Evolutionary conservation across 2,888 invertebrate genomes (phyloP).

Genomic region (Kuschelorhynchus macadamiae): DNA sequence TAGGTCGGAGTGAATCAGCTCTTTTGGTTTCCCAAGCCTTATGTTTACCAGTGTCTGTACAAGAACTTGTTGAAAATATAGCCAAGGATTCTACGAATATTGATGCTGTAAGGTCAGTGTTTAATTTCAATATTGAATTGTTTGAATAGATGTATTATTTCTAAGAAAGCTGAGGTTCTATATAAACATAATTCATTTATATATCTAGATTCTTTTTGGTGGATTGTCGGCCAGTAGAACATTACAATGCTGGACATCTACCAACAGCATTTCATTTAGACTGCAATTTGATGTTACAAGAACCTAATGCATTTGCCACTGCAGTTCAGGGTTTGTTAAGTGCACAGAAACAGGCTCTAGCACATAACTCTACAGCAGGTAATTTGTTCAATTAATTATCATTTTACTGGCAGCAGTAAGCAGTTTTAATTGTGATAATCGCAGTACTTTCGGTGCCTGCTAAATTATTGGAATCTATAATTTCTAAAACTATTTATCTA

Average conservation of each 20-base stretch:
- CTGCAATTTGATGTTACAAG: slow-evolving; percentile 96
- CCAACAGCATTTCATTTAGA: slow-evolving; percentile 98
- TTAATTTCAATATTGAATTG: too few relatives aligned
- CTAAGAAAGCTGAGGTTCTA: too few relatives aligned
- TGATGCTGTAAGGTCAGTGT: slow-evolving; percentile 69
- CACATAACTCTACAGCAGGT: slow-evolving; percentile 86
- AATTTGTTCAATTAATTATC: too few relatives aligned
- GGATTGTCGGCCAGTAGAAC: slow-evolving; percentile 96
- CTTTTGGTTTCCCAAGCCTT: slow-evolving; percentile 82
- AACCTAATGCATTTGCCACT: slow-evolving; percentile 93
- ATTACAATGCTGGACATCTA: slow-evolving; percentile 97
- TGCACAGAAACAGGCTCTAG: slow-evolving; percentile 89
- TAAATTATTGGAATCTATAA: too few relatives aligned
- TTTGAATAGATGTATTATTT: too few relatives aligned
- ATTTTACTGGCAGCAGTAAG: too few relatives aligned
- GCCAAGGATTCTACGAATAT: slow-evolving; percentile 75
- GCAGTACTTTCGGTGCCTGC: too few relatives aligned
- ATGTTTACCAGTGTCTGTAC: slow-evolving; percentile 96
- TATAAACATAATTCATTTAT: not conserved
- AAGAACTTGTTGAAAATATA: slow-evolving; percentile 90
- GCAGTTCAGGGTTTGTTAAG: slow-evolving; percentile 93
- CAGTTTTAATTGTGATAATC: too few relatives aligned
- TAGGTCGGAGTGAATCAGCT: slow-evolving; percentile 54
- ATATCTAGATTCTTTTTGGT: slow-evolving; percentile 87
- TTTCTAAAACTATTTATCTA: too few relatives aligned